Conservation (phyloP, 2,888 invertebrate genomes). For the Calephelis perditalis region DNA sequence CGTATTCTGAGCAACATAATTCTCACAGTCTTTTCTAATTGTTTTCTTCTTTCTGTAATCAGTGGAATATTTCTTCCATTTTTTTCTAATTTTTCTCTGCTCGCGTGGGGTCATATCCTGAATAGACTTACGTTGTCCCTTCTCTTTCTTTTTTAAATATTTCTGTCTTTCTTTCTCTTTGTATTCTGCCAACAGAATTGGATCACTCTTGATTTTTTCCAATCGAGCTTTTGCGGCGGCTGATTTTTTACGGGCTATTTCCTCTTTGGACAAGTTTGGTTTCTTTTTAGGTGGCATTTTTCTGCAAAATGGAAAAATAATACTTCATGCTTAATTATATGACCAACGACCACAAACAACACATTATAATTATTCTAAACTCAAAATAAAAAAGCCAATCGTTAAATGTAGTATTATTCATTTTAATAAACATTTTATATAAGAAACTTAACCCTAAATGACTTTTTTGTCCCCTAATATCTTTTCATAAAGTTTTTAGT, state of each 20-base stretch:
- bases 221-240: not conserved
- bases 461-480: not conserved
- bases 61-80: not conserved
- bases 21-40: no score
- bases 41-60: constrained; percentile 2
- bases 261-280: not conserved
- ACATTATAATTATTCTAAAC: not conserved
- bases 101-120: constrained; percentile 4
- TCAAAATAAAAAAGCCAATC: constrained; percentile 6
- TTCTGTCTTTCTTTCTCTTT: constrained; percentile 1
- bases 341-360: constrained; percentile 1
- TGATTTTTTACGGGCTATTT: not conserved
- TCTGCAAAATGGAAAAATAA: not conserved
- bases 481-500: not conserved
- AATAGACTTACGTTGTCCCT: constrained; percentile 1
- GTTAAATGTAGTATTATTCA: constrained; percentile 1
- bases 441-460: constrained; percentile 1
- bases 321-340: not conserved
- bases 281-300: constrained; percentile 2
- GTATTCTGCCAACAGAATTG: not conserved
- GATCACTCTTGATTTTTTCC: not conserved
- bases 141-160: constrained; percentile 1
- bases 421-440: not conserved
- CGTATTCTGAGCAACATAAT: no score
- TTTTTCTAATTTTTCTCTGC: constrained; percentile 3